Percentiles rank a stretch among this genome's conserved stretches.
phyloP scores from a whole-genome alignment of 2,888 invertebrate species.

The Parnassius mnemosyne region DNA sequence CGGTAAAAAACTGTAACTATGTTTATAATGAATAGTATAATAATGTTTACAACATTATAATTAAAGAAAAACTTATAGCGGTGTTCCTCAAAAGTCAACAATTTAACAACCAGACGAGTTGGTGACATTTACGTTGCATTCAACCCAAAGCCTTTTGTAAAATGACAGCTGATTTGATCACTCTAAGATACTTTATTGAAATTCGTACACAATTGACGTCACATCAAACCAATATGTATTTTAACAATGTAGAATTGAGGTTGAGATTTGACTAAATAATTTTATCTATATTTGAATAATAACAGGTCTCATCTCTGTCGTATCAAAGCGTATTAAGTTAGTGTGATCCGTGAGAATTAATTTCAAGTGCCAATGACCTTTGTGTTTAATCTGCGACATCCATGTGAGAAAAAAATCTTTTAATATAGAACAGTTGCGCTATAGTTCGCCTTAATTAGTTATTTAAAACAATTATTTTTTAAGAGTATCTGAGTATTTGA shows the following conservation, averaged over 20 bases:
- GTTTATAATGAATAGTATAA: too few relatives aligned
- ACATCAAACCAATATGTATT: constrained; percentile 27
- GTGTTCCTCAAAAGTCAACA: background rate
- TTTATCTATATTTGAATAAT: constrained; percentile 39
- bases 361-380: constrained; percentile 68
- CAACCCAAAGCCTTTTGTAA: constrained; percentile 64
- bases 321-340: constrained; percentile 59
- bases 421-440: background rate
- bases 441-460: too few relatives aligned
- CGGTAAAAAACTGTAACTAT: too few relatives aligned
- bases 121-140: constrained; percentile 51
- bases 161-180: constrained; percentile 68
- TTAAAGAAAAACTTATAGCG: too few relatives aligned
- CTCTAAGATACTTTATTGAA: constrained; percentile 48
- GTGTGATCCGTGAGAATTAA: constrained; percentile 71
- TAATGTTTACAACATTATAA: too few relatives aligned
- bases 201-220: constrained; percentile 32
- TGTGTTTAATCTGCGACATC: constrained; percentile 56
- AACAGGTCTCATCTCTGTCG: constrained; percentile 58
- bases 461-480: too few relatives aligned
- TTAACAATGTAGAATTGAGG: constrained; percentile 34
- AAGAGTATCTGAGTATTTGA: too few relatives aligned
- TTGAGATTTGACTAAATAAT: constrained; percentile 28
- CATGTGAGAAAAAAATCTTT: constrained; percentile 48
- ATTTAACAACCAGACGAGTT: constrained; percentile 30